These are phyloP conservation scores for Chymomyza costata DNA, from an alignment of 1,140 invertebrate genomes.

Conservation along the genomic window DNA sequence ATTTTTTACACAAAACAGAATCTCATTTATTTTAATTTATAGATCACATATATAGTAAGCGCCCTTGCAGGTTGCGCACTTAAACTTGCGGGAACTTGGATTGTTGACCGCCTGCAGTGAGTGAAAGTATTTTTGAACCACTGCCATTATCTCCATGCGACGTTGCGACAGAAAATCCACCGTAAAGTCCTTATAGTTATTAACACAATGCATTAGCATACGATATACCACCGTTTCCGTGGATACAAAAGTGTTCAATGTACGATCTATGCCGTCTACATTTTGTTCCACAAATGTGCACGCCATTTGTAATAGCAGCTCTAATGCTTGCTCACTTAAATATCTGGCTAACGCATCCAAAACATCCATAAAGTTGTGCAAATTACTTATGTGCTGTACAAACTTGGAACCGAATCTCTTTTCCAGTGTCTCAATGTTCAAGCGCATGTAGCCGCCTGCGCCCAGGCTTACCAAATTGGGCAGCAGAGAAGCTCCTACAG, in stretches of 20 bases:
- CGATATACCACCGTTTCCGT: slow-evolving; percentile 58
- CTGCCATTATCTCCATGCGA: slow-evolving; percentile 40
- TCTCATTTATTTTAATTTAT: no score
- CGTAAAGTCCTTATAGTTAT: slow-evolving; percentile 41
- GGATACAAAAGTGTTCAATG: slow-evolving; percentile 52
- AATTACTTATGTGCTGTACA: slow-evolving; percentile 52
- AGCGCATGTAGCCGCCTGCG: slow-evolving; percentile 19
- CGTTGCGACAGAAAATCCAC: slow-evolving; percentile 40
- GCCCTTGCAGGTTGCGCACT: slow-evolving; percentile 22
- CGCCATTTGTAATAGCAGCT: slow-evolving; percentile 46
- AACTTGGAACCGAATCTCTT: slow-evolving; percentile 47
- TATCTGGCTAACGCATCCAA: slow-evolving; percentile 41
- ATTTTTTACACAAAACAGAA: no score
- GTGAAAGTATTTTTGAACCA: slow-evolving; percentile 40
- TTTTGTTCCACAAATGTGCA: slow-evolving; percentile 51
- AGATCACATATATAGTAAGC: slow-evolving; percentile 13
- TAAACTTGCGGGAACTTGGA: not conserved
- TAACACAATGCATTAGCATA: slow-evolving; percentile 50
- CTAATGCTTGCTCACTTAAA: slow-evolving; percentile 36
- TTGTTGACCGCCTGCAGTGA: slow-evolving; percentile 29
- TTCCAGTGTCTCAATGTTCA: slow-evolving; percentile 36
- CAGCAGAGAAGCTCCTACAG: slow-evolving; percentile 23
- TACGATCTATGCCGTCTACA: slow-evolving; percentile 49
- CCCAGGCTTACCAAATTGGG: slow-evolving; percentile 25
- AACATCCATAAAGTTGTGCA: slow-evolving; percentile 46